Evolutionary conservation across 1,140 invertebrate genomes (phyloP).

Genomic region (Calycopis cecrops): DNA sequence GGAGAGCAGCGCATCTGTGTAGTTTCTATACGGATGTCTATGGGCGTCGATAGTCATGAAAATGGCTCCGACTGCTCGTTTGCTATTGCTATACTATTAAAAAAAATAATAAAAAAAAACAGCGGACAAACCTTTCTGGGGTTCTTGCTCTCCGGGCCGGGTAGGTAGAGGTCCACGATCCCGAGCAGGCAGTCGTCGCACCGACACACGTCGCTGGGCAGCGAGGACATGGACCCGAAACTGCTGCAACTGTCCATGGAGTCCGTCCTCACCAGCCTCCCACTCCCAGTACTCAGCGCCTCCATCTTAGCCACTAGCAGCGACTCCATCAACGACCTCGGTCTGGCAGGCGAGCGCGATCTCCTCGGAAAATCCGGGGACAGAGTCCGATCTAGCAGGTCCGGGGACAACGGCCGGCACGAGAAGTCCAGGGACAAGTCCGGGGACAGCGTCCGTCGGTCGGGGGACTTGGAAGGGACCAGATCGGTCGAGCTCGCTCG

Average conservation of each 20-base stretch:
- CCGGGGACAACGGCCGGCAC: conserved; percentile 34
- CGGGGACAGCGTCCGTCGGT: conserved; percentile 31
- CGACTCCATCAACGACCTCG: conserved; percentile 85
- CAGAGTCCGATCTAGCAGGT: conserved; percentile 36
- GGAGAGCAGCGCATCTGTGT: no score
- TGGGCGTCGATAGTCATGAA: no score
- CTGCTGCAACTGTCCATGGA: conserved; percentile 87
- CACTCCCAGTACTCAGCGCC: conserved; percentile 65
- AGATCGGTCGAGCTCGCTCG: conserved; percentile 52
- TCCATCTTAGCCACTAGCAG: conserved; percentile 87
- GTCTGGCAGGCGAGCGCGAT: conserved; percentile 70
- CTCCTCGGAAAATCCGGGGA: conserved; percentile 59
- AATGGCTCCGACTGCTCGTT: no score
- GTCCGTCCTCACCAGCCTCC: conserved; percentile 80
- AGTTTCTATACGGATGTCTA: no score
- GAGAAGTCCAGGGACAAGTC: conserved; percentile 36
- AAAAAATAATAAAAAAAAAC: no score
- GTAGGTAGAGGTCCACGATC: conserved; percentile 83
- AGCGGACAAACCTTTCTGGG: conserved; percentile 79
- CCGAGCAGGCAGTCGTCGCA: conserved; percentile 90
- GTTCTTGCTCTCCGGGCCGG: conserved; percentile 75
- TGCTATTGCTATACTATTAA: no score
- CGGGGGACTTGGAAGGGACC: conserved; percentile 35
- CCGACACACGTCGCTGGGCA: conserved; percentile 83
- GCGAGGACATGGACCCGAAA: conserved; percentile 80